Evolutionary conservation across 2,113 vertebrate species (phyloP), one percentile per base, ranked within the genome.

Genomic region (Colinus virginianus): DNA sequence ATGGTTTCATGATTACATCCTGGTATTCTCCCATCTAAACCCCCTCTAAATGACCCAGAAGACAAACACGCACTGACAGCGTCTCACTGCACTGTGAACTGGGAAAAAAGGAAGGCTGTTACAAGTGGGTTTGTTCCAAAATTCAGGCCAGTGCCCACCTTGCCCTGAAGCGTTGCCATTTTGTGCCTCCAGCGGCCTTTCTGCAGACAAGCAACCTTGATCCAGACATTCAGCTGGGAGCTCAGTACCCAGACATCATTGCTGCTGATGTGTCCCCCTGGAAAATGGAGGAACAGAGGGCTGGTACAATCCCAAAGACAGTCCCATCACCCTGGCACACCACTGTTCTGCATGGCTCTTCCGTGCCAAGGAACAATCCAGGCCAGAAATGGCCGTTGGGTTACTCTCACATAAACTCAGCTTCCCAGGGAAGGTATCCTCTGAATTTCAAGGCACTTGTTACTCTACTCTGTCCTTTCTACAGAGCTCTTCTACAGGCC

Each of bases 261-360:
- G 91, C 98, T 98, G 94, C 97, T 97, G 93, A 98, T 96, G 80
- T 98, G 98, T 48, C 98, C 98, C 68, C 98, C 98, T 98, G 72
- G 30, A 84, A 97, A 78, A 86, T 36, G 86, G 36, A 61, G 30
- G 49, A 28, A 32, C 17, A 11, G 8, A 23, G 17, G 11, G 21
- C 26, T 49, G 61, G 23, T 61, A 45, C 0, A 4, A 25, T 21
- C 16, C 66, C 61, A 66, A 70, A 38, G 30, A 36, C 46, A 84
- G 19, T 8, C 4, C 14, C 59, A 32, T 9, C 38, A 36, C 58
- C n/a, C 71, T 23, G 5, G 2, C 30, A 20, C 43, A 17, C 13
- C 26, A 22, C 42, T 15, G 3, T 5, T 21, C 8, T 6, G 1
- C 23, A 3, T 16, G 28, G 8, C 3, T 72, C 28, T 66, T 72